Conservation (phyloP, 2,888 invertebrate species). For the Perithous albicinctus region DNA sequence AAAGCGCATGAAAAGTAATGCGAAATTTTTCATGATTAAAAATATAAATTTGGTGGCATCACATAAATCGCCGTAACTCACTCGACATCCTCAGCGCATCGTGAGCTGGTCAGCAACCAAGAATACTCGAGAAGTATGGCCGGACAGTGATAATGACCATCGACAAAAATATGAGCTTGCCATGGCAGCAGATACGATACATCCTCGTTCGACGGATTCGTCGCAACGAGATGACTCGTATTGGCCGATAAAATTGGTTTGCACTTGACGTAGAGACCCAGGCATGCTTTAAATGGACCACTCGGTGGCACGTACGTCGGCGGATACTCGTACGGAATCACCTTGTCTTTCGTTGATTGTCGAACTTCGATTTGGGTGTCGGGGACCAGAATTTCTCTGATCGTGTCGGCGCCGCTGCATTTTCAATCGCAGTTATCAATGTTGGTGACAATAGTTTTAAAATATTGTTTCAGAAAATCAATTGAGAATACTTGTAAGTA, state of each 20-base stretch:
- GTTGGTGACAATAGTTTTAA: too few relatives aligned
- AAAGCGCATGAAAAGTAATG: too few relatives aligned
- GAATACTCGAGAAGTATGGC: constrained; percentile 89
- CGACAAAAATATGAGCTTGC: constrained; percentile 90
- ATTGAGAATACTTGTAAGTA: too few relatives aligned
- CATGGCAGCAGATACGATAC: constrained; percentile 88
- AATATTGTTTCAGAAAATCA: too few relatives aligned
- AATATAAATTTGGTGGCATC: not conserved
- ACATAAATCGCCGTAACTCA: constrained; percentile 77
- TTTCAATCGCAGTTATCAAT: not conserved
- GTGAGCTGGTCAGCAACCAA: constrained; percentile 87
- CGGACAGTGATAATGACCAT: constrained; percentile 90
- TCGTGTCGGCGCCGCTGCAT: constrained; percentile 77
- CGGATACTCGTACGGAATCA: constrained; percentile 58
- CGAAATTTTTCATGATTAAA: not conserved
- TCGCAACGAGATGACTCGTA: constrained; percentile 57
- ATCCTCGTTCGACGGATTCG: constrained; percentile 65
- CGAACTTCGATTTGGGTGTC: constrained; percentile 53
- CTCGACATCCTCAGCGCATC: constrained; percentile 85
- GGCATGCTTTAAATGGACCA: constrained; percentile 69
- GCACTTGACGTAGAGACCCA: constrained; percentile 76
- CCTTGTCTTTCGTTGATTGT: constrained; percentile 34
- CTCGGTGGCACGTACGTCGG: constrained; percentile 60
- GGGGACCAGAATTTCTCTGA: constrained; percentile 71
- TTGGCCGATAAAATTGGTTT: constrained; percentile 71